Evolutionary conservation across 2,113 vertebrate genomes (phyloP), one percentile per base, ranked within the genome.

Genomic region (Hypomesus transpacificus): DNA sequence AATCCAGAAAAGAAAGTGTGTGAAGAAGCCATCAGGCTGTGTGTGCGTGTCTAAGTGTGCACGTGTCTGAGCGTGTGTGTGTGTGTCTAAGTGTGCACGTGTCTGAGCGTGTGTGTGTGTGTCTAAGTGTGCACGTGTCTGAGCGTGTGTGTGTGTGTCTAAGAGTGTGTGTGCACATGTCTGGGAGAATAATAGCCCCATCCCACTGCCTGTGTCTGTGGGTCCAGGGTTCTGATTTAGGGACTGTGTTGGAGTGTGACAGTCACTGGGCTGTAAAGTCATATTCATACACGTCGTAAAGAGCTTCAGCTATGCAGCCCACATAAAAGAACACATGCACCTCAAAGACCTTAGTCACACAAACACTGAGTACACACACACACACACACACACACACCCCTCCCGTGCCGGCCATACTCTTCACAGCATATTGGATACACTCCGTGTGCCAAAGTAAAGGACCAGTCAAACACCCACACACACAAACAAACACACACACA

Each of bases 241-340:
- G 82, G 87, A 88, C 82, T 87, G 82, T 82, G 87, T 87, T 88
- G 81, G 81, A 86, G 79, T 86, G 86, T 87, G 89, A 89, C 89
- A 87, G 87, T 90, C 87, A 88, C 87, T 82, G 87, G 86, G 86
- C 89, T 85, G 59, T 90, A 90, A 89, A 90, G 84, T 88, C 87
- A 87, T 85, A 86, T 86, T 88, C 87, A 84, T 82, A 86, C 87
- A 85, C 71, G 70, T 88, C 79, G 82, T 90, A 87, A 89, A 90
- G 80, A 79, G 84, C 75, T 76, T 58, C 56, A 26, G 78, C 73
- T 68, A 75, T 82, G 76, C 80, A 82, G 73, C 87, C 82, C 81
- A 84, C 84, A 87, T 78, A 81, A 84, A 89, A 82, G 71, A 84
- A 80, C 86, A 87, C 81, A 78, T 79, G 85, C 85, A 85, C 81